Conservation (phyloP, 2,113 vertebrate genomes). For the Enhydra lutris region DNA sequence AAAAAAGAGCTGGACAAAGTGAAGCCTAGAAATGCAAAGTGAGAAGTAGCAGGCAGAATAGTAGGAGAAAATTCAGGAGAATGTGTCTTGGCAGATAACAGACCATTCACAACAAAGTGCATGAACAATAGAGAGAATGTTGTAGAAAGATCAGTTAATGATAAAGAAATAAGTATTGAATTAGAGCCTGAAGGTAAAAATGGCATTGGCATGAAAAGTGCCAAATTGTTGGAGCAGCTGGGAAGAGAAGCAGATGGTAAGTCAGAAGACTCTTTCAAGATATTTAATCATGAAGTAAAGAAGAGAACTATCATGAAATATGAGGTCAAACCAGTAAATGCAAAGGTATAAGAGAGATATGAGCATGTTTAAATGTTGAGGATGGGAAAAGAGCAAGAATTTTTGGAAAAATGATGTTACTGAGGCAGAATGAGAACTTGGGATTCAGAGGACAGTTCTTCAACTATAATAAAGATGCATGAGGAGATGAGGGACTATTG, state of each 20-base stretch:
- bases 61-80: background rate
- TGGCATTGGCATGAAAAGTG: background rate
- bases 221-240: background rate
- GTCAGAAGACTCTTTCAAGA: background rate
- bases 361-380: background rate
- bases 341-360: background rate
- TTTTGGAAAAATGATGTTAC: background rate
- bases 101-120: background rate
- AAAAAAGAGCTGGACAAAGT: background rate
- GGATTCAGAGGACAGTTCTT: background rate
- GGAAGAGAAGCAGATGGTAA: background rate
- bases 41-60: background rate
- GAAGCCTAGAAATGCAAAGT: background rate
- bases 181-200: background rate
- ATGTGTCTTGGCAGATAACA: background rate
- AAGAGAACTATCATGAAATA: background rate
- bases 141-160: background rate
- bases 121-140: background rate
- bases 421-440: background rate
- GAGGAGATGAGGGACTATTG: background rate
- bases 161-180: background rate
- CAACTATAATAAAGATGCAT: background rate
- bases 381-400: background rate
- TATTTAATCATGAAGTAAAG: background rate
- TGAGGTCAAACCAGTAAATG: background rate